Evolutionary conservation across 2,113 vertebrate genomes (phyloP).

Genomic region (Stictonetta naevosa): DNA sequence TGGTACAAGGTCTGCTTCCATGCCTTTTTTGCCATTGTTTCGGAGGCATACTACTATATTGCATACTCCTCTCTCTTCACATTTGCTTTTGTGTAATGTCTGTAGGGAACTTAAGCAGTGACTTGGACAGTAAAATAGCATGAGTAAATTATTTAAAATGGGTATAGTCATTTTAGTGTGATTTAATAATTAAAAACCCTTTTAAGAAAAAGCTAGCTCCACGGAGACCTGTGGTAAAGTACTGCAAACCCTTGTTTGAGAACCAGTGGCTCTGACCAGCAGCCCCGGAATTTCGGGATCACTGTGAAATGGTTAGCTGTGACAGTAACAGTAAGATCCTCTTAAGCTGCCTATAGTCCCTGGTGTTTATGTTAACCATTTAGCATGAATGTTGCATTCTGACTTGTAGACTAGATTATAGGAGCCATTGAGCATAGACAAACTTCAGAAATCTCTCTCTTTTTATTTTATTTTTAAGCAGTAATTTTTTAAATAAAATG

Average conservation of each 20-base stretch:
- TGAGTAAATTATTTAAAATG: conserved; percentile 49
- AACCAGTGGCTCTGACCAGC: not conserved
- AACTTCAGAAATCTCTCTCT: not conserved
- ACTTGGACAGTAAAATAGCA: not conserved
- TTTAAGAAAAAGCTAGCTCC: conserved; percentile 4
- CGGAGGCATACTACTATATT: not conserved
- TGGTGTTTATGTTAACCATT: not conserved
- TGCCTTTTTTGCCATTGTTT: not conserved
- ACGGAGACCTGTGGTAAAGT: not conserved
- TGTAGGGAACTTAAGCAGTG: not conserved
- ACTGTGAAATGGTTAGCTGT: not conserved
- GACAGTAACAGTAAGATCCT: not conserved
- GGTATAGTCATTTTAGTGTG: conserved; percentile 7
- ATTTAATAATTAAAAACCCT: conserved; percentile 45
- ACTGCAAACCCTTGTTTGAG: not conserved
- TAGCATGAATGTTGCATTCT: not conserved
- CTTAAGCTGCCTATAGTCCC: not conserved
- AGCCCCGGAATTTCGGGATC: not conserved
- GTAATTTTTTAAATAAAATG: not conserved
- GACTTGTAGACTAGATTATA: not conserved
- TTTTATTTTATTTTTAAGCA: not conserved
- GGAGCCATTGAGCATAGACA: no score
- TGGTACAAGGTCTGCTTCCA: not conserved
- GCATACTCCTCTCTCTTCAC: not conserved
- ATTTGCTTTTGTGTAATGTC: not conserved